Evolutionary conservation across 1,140 invertebrate species (phyloP).

Genomic region (Teleogryllus occipitalis): DNA sequence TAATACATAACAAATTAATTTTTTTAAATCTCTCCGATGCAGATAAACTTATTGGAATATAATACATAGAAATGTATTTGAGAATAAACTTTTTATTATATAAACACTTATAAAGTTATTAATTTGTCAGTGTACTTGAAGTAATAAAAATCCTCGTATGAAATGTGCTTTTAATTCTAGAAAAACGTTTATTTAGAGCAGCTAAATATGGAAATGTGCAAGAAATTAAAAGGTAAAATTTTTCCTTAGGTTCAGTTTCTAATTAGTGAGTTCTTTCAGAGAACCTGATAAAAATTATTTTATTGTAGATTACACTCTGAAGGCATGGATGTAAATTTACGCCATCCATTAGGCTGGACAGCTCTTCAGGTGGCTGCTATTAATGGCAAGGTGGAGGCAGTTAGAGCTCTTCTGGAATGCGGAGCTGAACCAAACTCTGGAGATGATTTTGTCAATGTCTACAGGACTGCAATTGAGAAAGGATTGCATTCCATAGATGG

Average conservation of each 20-base stretch:
- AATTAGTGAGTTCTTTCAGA: not conserved
- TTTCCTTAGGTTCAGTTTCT: not conserved
- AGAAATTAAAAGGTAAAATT: conserved; percentile 50
- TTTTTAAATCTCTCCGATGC: not conserved
- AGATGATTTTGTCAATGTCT: conserved; percentile 71
- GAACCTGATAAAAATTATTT: conserved; percentile 5
- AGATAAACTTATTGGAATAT: not conserved
- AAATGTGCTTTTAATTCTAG: conserved; percentile 34
- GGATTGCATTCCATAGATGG: conserved; percentile 53
- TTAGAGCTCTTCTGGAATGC: conserved; percentile 57
- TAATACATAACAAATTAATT: not conserved
- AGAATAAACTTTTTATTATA: not conserved
- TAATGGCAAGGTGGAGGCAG: conserved; percentile 56
- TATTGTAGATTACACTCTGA: conserved; percentile 29
- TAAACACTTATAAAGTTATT: not conserved
- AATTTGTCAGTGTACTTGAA: not conserved
- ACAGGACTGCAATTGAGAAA: conserved; percentile 48
- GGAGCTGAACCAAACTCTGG: conserved; percentile 72
- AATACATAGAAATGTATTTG: not conserved
- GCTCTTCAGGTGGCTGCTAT: conserved; percentile 75
- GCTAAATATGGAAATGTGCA: conserved; percentile 51
- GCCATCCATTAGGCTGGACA: conserved; percentile 76
- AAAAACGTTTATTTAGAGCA: conserved; percentile 52
- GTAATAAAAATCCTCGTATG: not conserved
- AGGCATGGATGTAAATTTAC: conserved; percentile 49